Evolutionary conservation across 2,797 vertebrate genomes (phyloP), one percentile per base, ranked within the genome.

Genomic region (Micropoecilia bifurca): DNA sequence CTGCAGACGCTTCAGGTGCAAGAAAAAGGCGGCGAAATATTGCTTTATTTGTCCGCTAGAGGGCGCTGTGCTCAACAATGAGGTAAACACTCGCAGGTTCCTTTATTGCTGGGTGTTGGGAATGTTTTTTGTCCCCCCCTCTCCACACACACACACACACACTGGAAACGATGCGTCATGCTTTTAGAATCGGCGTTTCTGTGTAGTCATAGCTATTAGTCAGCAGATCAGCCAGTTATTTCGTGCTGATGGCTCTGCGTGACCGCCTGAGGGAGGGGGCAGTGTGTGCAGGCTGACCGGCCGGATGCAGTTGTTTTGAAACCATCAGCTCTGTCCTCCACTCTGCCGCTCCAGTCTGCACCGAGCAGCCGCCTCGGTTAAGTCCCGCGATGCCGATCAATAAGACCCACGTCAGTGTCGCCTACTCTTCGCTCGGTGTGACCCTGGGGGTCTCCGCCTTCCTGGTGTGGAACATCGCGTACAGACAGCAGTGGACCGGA

Each of bases 401-500:
- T 48, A 96, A 93, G 81, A 96, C 90, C 0, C 85, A 95, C 80
- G 43, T 98, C 3, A 95, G 96, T 68, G 83, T 97, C 85, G 94
- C 87, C 66, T 99, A 98, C 83, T 92, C 97, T 1, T 93, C 92
- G 39, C n/a, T 95, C 20, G 97, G 97, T 0, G n/a, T 95, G 8
- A 14, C 95, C 33, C 50, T 96, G 75, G 97, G 97, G 0, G 89
- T 96, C 68, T 97, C 97, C 3, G 95, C 95, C 57, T 98, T 98
- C 87, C 87, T 98, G 66, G 92, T 95, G 79, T 99, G 97, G 97
- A 98, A 96, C 90, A 87, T 96, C 89, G 94, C 92, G 80, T 97
- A 95, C 93, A 87, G 73, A 3, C 97, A 99, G 93, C 96, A 96
- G 18, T 97, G 95, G 93, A 99, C 97, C 3, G 97, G 95, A 41